Base-by-base conservation (phyloP, 2,888 invertebrate species). In the Eledone cirrhosa region DNA sequence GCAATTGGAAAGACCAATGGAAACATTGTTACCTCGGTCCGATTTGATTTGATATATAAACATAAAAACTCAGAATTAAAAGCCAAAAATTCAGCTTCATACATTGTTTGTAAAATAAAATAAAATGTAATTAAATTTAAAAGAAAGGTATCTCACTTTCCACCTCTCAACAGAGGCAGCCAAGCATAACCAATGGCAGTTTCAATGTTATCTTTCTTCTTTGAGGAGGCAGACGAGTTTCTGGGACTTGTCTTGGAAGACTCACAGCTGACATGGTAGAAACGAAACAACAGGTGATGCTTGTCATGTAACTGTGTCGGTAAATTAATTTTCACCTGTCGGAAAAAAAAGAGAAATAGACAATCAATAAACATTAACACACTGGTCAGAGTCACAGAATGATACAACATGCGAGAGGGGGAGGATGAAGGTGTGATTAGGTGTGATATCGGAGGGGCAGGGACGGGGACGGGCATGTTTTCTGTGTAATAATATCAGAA, bases 271-370 rank as follows among this genome's bases (percentile, higher is more conserved):
- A 99, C 95, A 90, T 99, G 99, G 88, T 96, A 95, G 92, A 99
- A 98, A 5, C 96, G 96, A 92, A 99, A 98, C 78, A 99, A 92
- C 79, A 99, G 91, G 90, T 99, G 99, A 91, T 98, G 98, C 78
- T 94, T 94, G 0, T 94, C 91, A 67, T 95, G 94, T 77, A 99
- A 92, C 82, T 96, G 94, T 27, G 96, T 93, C 0, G 99, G 99
- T 53, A 99, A 92, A 33, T 94, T 93, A 80, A 99, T 93, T 92
- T 99, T 99, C 74, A 97, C 94, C 90, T 92, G 84, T 11, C 80
- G 78, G 19, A 8, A n/a, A 16, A 11, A 72, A 7, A 33, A 41
- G 5, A 69, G n/a, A 33, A 16, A 33, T 22, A 31, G 19, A 67
- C 27, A 67, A 24, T 65, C 53, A 53, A 3, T 53, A n/a, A 22